A percentile compares a stretch with the other conserved stretches of the same genome.
Conservation (phyloP, 2,888 invertebrate genomes). For the Euphydryas editha region DNA sequence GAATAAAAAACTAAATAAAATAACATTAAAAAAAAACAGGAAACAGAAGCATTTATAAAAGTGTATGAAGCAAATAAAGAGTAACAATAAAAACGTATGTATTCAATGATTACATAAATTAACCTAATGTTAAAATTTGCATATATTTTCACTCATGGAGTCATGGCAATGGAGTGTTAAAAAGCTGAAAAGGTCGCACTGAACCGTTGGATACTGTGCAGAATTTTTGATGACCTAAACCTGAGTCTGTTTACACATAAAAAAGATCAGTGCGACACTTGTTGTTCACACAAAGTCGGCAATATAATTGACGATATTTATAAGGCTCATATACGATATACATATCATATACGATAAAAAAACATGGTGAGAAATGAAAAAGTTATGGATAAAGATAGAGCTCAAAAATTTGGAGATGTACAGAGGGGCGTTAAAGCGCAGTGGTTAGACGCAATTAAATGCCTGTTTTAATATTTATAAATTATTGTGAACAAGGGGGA, state of each 20-base stretch:
- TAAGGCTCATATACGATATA: too few species aligned
- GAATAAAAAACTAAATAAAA: too few species aligned
- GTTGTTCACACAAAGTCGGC: conserved; percentile 40
- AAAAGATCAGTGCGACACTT: conserved; percentile 17
- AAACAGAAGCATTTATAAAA: too few species aligned
- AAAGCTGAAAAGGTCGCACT: conserved; percentile 9
- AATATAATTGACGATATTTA: conserved; percentile 41
- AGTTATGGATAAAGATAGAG: conserved; percentile 34
- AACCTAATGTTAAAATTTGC: too few species aligned
- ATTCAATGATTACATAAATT: too few species aligned
- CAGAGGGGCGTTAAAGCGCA: conserved; percentile 46
- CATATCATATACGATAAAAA: too few species aligned
- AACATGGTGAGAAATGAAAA: neutral
- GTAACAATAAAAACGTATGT: too few species aligned
- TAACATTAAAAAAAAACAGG: too few species aligned
- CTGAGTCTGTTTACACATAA: conserved; percentile 43
- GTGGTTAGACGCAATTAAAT: conserved; percentile 46
- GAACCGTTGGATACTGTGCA: conserved; percentile 9
- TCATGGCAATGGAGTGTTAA: neutral
- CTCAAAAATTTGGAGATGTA: conserved; percentile 37
- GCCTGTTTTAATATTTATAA: too few species aligned
- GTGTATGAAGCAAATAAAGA: too few species aligned
- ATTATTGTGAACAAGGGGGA: too few species aligned
- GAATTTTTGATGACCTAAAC: conserved; percentile 46
- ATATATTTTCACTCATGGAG: too few species aligned